Base-by-base conservation (phyloP, 2,888 invertebrate species). In the Cheilosia scutellata region DNA sequence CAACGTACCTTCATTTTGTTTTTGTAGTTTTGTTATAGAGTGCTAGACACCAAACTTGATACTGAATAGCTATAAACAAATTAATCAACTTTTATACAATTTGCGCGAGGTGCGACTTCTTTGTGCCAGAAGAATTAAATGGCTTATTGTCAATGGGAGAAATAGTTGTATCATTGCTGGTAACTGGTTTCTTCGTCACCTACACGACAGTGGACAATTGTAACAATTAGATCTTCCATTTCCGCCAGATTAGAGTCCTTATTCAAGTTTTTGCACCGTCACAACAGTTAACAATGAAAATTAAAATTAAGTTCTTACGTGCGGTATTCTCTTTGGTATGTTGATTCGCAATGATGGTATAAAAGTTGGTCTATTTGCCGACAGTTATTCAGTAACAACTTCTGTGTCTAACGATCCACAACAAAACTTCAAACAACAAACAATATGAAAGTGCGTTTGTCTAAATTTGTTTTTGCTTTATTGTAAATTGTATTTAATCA, bases 1-100 rank as follows among this genome's bases (percentile, higher is more conserved):
- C 20, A 33, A 65, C 37, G 2, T 31, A 78, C 70, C 29, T 70
- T 78, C 70, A 78, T 65, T 11, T 63, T 42, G n/a, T 29, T 76
- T 31, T 49, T 27, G 2, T 6, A 6, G 31, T 25, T 60, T 40
- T 33, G 76, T 25, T 68, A 11, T 31, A 16, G 31, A 60, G 13
- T 6, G 40, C 2, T 16, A 51, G 42, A 68, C 58, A 42, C n/a
- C 11, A 2, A 60, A 68, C 11, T 60, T 31, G 40, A 58, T 49
- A 66, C 57, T 76, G 76, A 66, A 58, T 40, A 25, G 16, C 42
- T 6, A 16, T 58, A 13, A 2, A 60, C n/a, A 60, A 42, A 25
- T 29, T 6, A 33, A 44, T 42, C 40, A 25, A 42, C 49, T 66
- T 76, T 60, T 68, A 66, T 76, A 76, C 58, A 2, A 49, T 27